Evolutionary conservation across 2,113 vertebrate genomes (phyloP).

Genomic region (Lipophrys pholis): DNA sequence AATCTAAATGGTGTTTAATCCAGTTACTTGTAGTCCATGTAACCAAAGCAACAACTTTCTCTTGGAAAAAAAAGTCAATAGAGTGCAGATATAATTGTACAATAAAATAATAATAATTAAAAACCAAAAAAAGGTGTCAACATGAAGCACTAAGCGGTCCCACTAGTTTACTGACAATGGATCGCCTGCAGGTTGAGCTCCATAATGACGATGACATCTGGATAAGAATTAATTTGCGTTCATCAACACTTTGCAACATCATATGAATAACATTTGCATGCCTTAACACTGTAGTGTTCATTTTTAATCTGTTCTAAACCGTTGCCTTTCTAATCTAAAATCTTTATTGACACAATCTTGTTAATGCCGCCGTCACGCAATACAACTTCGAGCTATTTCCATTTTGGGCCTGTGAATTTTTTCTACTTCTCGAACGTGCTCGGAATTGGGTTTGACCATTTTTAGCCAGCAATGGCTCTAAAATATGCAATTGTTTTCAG

Average conservation of each 20-base stretch:
- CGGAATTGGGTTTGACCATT: slow-evolving; percentile 1
- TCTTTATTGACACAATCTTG: slow-evolving; percentile 29
- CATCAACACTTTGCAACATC: slow-evolving; percentile 34
- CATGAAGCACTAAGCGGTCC: neutral
- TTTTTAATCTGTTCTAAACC: slow-evolving; percentile 61
- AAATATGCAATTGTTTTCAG: slow-evolving; percentile 2
- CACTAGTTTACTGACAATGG: slow-evolving; percentile 16
- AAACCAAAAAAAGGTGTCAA: neutral
- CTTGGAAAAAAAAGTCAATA: no score
- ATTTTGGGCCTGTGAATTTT: slow-evolving; percentile 19
- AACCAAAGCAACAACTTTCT: no score
- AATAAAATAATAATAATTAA: neutral
- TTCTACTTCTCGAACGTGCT: neutral
- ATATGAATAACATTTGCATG: slow-evolving; percentile 55
- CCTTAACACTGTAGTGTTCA: slow-evolving; percentile 33
- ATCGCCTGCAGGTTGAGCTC: slow-evolving; percentile 38
- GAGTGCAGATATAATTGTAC: no score
- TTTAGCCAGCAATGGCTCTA: neutral
- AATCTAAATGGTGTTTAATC: no score
- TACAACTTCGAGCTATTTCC: slow-evolving; percentile 9
- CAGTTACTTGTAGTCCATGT: no score
- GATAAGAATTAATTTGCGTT: slow-evolving; percentile 52
- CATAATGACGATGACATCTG: slow-evolving; percentile 35
- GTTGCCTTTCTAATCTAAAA: slow-evolving; percentile 47
- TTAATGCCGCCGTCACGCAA: slow-evolving; percentile 36